Conservation (phyloP, 2,113 vertebrate genomes). For the Gyps fulvus region DNA sequence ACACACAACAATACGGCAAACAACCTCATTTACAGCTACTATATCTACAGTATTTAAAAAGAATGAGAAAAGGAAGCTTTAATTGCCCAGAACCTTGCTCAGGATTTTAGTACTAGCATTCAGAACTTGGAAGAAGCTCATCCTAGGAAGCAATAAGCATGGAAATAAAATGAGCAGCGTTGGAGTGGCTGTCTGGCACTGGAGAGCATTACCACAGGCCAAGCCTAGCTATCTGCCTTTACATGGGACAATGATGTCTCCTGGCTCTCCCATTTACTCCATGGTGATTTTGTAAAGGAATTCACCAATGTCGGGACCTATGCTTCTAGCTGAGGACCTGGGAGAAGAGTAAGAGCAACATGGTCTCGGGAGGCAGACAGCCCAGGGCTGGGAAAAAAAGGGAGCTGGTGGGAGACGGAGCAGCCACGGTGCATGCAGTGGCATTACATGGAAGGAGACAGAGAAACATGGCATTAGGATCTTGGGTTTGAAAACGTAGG, state of each 20-base stretch:
- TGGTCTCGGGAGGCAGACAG: accelerated
- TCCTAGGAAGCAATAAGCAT: not conserved
- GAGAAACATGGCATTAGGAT: not conserved
- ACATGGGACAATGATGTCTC: not conserved
- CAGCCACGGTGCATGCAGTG: accelerated
- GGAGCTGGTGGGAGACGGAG: not conserved
- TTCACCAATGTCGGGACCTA: not conserved
- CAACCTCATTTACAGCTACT: not conserved
- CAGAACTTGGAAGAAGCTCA: not conserved
- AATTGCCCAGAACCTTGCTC: not conserved
- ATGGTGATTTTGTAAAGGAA: not conserved
- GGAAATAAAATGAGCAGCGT: not conserved
- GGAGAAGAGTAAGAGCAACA: not conserved
- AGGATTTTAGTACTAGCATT: not conserved
- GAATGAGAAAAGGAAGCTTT: not conserved
- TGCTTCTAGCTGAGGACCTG: not conserved
- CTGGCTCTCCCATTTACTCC: not conserved
- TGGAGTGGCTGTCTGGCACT: not conserved
- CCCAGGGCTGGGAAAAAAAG: not conserved
- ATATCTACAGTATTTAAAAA: not conserved
- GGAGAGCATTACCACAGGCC: not conserved
- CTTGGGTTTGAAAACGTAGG: not conserved
- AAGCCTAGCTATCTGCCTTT: not conserved
- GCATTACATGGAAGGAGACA: not conserved
- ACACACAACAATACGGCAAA: not conserved